A percentile compares a stretch with the other conserved stretches of the same genome.
phyloP scores from a whole-genome alignment of 92 coral and sea anemone species.

The Zoanthus solanderi region DNA sequence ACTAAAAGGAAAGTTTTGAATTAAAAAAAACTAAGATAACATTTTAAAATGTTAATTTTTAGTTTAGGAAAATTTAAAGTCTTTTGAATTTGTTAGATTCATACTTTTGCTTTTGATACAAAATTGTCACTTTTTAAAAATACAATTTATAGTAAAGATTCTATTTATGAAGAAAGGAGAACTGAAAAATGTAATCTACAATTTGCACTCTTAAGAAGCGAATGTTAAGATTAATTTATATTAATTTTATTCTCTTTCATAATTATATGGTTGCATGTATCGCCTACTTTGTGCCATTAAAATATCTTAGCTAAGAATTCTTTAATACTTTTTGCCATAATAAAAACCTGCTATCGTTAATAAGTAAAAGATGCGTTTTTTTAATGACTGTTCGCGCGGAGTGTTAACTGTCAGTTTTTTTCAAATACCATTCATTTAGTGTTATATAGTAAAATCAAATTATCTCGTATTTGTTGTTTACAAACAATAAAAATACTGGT shows the following conservation, averaged over 20 bases:
- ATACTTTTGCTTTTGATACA: too few relatives aligned
- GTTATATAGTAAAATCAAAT: not conserved
- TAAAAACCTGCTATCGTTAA: too few relatives aligned
- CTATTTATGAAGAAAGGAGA: not conserved
- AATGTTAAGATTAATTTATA: not conserved
- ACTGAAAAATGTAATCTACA: not conserved
- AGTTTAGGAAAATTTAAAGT: too few relatives aligned
- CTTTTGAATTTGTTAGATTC: too few relatives aligned
- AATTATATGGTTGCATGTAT: constrained; percentile 14
- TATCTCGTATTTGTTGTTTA: constrained; percentile 7
- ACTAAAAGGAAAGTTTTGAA: not conserved
- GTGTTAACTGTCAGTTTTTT: not conserved
- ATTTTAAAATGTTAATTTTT: not conserved
- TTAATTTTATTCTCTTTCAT: not conserved
- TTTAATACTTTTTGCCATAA: not conserved
- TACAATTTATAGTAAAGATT: not conserved
- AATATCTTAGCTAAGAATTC: not conserved
- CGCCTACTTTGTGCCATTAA: not conserved
- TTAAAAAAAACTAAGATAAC: not conserved
- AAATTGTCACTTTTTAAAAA: not conserved
- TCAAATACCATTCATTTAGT: not conserved
- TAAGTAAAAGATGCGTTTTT: not conserved
- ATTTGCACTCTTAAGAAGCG: not conserved
- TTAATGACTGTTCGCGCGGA: not conserved
- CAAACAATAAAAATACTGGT: constrained; percentile 5